Evolutionary conservation across 2,113 vertebrate genomes (phyloP).

Genomic region (Ivindomyrus marchei): DNA sequence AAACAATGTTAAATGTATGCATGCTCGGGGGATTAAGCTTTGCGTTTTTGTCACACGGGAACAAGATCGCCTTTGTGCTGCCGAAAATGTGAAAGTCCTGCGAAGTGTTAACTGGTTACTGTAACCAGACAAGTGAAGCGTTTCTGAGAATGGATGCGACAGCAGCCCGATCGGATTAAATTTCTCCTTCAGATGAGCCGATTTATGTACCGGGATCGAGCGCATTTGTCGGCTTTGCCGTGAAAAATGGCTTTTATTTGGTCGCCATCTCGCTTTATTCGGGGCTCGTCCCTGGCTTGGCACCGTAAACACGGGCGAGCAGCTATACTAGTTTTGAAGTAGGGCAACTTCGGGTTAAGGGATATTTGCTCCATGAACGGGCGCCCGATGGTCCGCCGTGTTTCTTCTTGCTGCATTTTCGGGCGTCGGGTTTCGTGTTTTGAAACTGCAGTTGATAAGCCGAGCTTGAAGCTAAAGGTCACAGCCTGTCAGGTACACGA

Average conservation of each 20-base stretch:
- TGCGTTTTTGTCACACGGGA: not conserved
- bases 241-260: not conserved
- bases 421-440: not conserved
- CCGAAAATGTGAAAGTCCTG: not conserved
- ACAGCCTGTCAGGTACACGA: not conserved
- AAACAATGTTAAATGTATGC: not conserved
- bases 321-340: not conserved
- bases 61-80: not conserved
- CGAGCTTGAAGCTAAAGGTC: not conserved
- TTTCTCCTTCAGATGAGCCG: slow-evolving; percentile 1
- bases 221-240: not conserved
- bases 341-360: not conserved
- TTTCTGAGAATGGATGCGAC: slow-evolving; percentile 8
- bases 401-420: not conserved
- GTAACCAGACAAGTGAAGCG: not conserved
- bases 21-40: not conserved
- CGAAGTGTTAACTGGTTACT: not conserved
- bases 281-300: not conserved
- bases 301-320: not conserved
- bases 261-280: not conserved
- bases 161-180: not conserved
- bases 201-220: not conserved
- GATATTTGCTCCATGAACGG: not conserved
- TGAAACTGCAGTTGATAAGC: not conserved
- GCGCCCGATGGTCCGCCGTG: not conserved